Evolutionary conservation across 2,797 vertebrate genomes (phyloP).

Genomic region (Gila robusta): DNA sequence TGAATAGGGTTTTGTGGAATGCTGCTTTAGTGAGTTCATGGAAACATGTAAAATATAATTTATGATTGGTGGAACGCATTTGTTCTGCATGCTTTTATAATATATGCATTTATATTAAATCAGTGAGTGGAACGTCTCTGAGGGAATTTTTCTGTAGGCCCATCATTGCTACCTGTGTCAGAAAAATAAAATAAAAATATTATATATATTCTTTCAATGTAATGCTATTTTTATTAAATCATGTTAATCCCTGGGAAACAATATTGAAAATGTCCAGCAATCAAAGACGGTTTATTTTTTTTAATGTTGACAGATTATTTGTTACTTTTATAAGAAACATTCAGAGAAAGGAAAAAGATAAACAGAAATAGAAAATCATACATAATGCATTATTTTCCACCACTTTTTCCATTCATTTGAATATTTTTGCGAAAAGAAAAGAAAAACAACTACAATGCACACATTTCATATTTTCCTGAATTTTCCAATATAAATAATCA

Average conservation of each 20-base stretch:
- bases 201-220: not conserved
- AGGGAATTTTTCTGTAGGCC: slow-evolving; percentile 13
- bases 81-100: not conserved
- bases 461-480: not conserved
- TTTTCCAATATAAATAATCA: not conserved
- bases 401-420: not conserved
- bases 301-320: not conserved
- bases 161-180: not conserved
- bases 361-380: not conserved
- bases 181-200: slow-evolving; percentile 3
- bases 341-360: not conserved
- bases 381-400: not conserved
- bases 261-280: slow-evolving; percentile 34
- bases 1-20: not conserved
- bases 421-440: not conserved
- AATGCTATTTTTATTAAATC: slow-evolving; percentile 40
- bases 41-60: slow-evolving; percentile 25
- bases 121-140: not conserved
- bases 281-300: slow-evolving; percentile 1
- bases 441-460: not conserved
- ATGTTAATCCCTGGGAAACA: slow-evolving; percentile 24
- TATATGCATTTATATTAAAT: slow-evolving; percentile 14
- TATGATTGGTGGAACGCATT: not conserved
- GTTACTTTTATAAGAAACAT: not conserved
- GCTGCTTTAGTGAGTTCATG: slow-evolving; percentile 14